A percentile compares a stretch with the other conserved stretches of the same genome.
Evolutionary conservation across 2,113 vertebrate genomes (phyloP).

Genomic region (Numida meleagris): DNA sequence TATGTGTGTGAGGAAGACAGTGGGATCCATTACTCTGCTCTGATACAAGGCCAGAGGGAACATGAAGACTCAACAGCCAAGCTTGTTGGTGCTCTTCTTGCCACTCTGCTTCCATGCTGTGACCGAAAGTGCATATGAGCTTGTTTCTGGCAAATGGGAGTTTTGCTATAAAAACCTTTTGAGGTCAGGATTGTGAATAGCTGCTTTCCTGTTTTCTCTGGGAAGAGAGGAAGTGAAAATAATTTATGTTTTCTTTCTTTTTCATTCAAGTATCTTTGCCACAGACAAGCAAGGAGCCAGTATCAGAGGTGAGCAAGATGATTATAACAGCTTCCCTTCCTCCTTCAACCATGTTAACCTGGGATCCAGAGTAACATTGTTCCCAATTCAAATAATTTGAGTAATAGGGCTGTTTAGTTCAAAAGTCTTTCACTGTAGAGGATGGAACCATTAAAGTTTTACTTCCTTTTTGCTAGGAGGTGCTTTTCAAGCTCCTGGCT

Average conservation of each 20-base stretch:
- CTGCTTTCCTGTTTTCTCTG: conserved; percentile 28
- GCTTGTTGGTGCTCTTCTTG: not conserved
- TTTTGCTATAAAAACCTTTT: not conserved
- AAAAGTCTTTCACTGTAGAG: not conserved
- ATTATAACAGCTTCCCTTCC: not conserved
- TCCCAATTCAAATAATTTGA: not conserved
- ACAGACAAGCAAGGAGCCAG: not conserved
- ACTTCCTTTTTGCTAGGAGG: not conserved
- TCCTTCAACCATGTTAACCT: not conserved
- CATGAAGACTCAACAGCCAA: not conserved
- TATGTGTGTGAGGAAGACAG: accelerated
- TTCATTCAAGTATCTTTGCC: conserved; percentile 34
- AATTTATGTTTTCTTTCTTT: conserved; percentile 1
- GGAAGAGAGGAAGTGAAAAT: conserved; percentile 22
- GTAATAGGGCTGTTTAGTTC: not conserved
- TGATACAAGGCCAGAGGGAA: not conserved
- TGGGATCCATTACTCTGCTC: not conserved
- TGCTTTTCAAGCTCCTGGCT: not conserved
- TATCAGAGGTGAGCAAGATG: conserved; percentile 38
- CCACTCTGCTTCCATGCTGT: not conserved
- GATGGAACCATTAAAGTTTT: not conserved
- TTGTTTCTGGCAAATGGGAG: not conserved
- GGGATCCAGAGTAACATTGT: not conserved
- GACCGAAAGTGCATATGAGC: not conserved
- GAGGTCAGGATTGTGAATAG: not conserved